Evolutionary conservation across 2,113 vertebrate genomes (phyloP), one percentile per base, ranked within the genome.

Genomic region (Antechinus flavipes): DNA sequence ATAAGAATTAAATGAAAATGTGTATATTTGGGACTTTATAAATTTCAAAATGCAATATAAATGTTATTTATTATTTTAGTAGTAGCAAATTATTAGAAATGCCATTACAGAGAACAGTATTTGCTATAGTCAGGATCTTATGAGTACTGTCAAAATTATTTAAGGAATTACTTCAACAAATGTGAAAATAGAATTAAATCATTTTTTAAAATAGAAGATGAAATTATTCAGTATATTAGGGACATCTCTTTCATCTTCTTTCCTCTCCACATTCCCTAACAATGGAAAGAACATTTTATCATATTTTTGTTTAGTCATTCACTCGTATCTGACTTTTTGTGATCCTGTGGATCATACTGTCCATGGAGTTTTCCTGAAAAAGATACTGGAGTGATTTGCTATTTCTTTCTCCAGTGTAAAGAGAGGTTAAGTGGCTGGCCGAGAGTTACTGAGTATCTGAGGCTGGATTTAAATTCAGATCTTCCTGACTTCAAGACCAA

Each of bases 141-240:
- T 90, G 91, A 84, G 5, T 90, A 56, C 1, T 93, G 89, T 58
- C 89, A 52, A 42, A 91, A 54, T 93, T 94, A 90, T 56, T n/a
- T 91, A 90, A 89, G 56, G 30, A 94, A 91, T 92, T 92, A 16
- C 91, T 97, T 96, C 90, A 95, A 23, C 35, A 27, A 50, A 11
- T 11, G 54, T 11, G 56, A 91, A 27, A 89, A 53, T 92, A 52
- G 92, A 91, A 54, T 56, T 92, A 96, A 90, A 93, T 91, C 58
- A 25, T 49, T 61, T 47, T 94, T 95, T 90, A 54, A 10, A 93
- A 54, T 96, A 92, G 19, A 93, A 90, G 93, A 94, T 84, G 96
- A 26, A 54, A 14, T 42, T 24, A 50, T 12, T 27, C 49, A 52
- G 14, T 94, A 58, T 54, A 54, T 95, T 16, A 47, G 46, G 96